Percentiles rank a stretch among this genome's conserved stretches.
Evolutionary conservation across 2,888 invertebrate genomes (phyloP).

Genomic region (Cataglyphis rosenhaueri): DNA sequence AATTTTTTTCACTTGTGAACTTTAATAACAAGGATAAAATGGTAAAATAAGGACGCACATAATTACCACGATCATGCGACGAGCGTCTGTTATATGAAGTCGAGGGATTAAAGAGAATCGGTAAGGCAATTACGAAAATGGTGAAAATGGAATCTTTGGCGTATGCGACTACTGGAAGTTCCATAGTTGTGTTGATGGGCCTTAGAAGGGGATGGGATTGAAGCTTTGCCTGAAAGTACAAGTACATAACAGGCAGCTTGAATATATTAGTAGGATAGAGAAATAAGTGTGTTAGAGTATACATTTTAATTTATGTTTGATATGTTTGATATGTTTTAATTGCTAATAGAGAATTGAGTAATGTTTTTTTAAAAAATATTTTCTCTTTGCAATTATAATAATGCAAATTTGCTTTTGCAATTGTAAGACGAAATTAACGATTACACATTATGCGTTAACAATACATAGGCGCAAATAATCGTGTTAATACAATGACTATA

Average conservation of each 20-base stretch:
- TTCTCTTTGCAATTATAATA: not conserved
- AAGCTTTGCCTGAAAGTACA: constrained; percentile 34
- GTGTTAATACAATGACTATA: constrained; percentile 9
- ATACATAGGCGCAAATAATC: constrained; percentile 30
- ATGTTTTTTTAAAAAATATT: not conserved
- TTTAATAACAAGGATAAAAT: constrained; percentile 6
- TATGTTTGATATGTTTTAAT: not conserved
- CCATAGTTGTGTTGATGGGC: constrained; percentile 37
- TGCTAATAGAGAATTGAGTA: not conserved
- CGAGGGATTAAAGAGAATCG: constrained; percentile 36
- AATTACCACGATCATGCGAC: constrained; percentile 46
- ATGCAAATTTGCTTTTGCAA: not conserved
- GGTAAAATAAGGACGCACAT: not conserved
- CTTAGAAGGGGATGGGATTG: constrained; percentile 41
- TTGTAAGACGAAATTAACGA: not conserved
- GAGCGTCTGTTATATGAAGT: constrained; percentile 43
- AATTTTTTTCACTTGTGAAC: constrained; percentile 20
- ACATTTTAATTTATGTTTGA: not conserved
- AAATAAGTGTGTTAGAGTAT: not conserved
- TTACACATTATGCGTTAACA: constrained; percentile 2
- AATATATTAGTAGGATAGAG: not conserved
- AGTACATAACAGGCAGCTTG: not conserved
- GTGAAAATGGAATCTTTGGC: constrained; percentile 52
- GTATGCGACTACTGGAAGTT: constrained; percentile 45
- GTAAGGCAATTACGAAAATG: constrained; percentile 43